Base-by-base conservation (phyloP, 2,113 vertebrate genomes). In the Ancistrus triradiatus region DNA sequence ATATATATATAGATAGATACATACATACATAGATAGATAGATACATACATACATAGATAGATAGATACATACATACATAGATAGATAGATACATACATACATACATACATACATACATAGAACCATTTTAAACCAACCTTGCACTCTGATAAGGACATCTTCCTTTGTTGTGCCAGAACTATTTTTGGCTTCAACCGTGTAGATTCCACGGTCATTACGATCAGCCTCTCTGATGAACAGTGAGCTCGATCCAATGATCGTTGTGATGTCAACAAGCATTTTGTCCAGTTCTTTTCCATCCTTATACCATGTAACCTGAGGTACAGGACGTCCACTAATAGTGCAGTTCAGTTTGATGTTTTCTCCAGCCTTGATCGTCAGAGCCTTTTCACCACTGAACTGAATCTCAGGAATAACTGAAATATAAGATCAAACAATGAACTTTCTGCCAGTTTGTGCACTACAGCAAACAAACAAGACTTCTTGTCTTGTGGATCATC, bases 221-320 rank as follows among this genome's bases (percentile, higher is more conserved):
- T 90, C 69, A 47, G 91, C 90, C 70, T 98, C 94, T 76, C 95
- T 92, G 49, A 97, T 82, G 68, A 97, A 99, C 66, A 98, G 62
- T 48, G 86, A 91, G 70, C 92, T 98, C 50, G 85, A 86, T 73
- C 96, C 96, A 73, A 98, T 91, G 58, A 78, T 84, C 55, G 85
- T 90, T 9, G 84, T 94, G 70, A 98, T 90, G 76, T 96, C 95
- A 65, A 94, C 89, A 84, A 91, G 89, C 68, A 69, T 89, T 78
- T 92, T 96, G 66, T 98, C 94, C 48, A 99, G 91, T 82, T 98
- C 94, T 68, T 86, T 89, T 66, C 94, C 93, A 59, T 97, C 93
- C 78, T 92, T 98, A 80, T 91, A 90, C 96, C 96, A 99, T 24
- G 88, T 80, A 56, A 98, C 87, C 73, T 92, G 91, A 73, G 96